Evolutionary conservation across 2,888 invertebrate species (phyloP).

Genomic region (Thera obeliscata): DNA sequence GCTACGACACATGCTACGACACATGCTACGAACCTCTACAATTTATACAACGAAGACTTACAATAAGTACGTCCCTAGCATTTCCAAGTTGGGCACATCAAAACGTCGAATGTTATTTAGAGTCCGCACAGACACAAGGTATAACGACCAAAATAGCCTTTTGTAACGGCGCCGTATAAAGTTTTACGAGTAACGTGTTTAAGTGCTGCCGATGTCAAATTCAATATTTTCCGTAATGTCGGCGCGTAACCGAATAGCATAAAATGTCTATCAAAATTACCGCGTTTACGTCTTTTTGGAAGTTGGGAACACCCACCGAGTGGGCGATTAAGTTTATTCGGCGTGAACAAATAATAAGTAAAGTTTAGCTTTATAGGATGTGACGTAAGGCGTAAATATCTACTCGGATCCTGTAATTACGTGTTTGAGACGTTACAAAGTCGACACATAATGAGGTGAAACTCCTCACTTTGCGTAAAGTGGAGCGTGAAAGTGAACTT

Average conservation of each 20-base stretch:
- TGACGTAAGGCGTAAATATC: slow-evolving; percentile 9
- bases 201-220: slow-evolving; percentile 32
- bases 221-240: slow-evolving; percentile 29
- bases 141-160: slow-evolving; percentile 35
- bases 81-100: slow-evolving; percentile 4
- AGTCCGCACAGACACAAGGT: slow-evolving; percentile 19
- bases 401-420: slow-evolving; percentile 16
- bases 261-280: slow-evolving; percentile 23
- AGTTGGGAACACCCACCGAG: slow-evolving; percentile 4
- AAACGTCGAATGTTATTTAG: slow-evolving; percentile 30
- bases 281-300: slow-evolving; percentile 21
- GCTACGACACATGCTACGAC: slow-evolving; percentile 20
- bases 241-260: slow-evolving; percentile 23
- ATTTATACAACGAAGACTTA: background rate
- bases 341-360: slow-evolving; percentile 20
- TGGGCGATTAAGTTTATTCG: slow-evolving; percentile 4
- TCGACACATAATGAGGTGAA: slow-evolving; percentile 1
- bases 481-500: background rate
- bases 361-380: slow-evolving; percentile 17
- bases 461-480: background rate
- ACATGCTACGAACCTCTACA: slow-evolving; percentile 10
- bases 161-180: slow-evolving; percentile 38
- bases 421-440: slow-evolving; percentile 3
- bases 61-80: background rate
- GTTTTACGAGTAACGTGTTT: slow-evolving; percentile 38